These are phyloP conservation scores for Adelges cooleyi DNA, from an alignment of 1,140 invertebrate genomes.

Conservation along the genomic window DNA sequence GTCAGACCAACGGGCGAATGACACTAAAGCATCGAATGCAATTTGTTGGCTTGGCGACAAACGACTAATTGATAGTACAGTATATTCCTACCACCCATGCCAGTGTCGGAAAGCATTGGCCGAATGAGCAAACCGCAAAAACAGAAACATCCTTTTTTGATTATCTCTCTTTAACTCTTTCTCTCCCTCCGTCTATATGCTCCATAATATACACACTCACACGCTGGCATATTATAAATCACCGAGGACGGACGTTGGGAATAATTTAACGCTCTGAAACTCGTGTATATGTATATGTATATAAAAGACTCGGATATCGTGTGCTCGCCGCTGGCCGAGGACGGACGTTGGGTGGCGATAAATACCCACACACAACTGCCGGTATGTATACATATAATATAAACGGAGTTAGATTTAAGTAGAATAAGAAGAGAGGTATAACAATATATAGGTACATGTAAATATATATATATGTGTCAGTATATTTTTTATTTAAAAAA, in stretches of 20 bases:
- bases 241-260: too few relatives aligned
- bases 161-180: neutral
- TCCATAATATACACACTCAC: neutral
- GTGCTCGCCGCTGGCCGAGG: neutral
- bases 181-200: neutral
- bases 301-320: neutral
- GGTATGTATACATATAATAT: too few relatives aligned
- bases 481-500: too few relatives aligned
- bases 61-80: neutral
- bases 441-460: too few relatives aligned
- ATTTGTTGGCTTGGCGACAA: neutral
- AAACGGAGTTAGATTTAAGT: too few relatives aligned
- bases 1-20: too few relatives aligned
- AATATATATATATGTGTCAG: too few relatives aligned
- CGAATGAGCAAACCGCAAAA: neutral
- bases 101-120: neutral
- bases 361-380: too few relatives aligned
- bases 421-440: too few relatives aligned
- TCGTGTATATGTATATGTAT: too few relatives aligned
- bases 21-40: too few relatives aligned
- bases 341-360: neutral
- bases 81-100: neutral
- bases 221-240: neutral
- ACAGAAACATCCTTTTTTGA: neutral
- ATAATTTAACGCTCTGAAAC: too few relatives aligned